These are phyloP conservation scores for Diaperis boleti DNA, from an alignment of 2,888 invertebrate species.

Conservation along the genomic window DNA sequence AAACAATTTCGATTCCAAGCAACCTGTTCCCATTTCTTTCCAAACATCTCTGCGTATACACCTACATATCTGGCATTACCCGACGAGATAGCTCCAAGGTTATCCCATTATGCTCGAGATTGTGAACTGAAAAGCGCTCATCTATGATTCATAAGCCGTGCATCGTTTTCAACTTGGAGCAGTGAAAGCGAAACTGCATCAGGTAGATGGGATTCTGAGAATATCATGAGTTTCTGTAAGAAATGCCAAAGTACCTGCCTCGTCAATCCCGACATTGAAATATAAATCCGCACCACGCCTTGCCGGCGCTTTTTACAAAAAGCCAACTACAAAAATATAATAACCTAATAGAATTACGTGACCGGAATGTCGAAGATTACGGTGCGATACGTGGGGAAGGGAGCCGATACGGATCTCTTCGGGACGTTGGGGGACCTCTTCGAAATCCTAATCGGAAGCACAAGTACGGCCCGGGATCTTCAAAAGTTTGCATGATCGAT, in stretches of 20 bases:
- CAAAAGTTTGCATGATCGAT: no score
- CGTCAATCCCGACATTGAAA: constrained; percentile 17
- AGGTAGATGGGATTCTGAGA: constrained; percentile 23
- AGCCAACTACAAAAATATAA: constrained; percentile 32
- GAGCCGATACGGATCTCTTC: constrained; percentile 29
- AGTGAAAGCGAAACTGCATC: constrained; percentile 36
- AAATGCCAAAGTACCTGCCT: constrained; percentile 22
- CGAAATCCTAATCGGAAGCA: no score
- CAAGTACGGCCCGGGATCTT: no score
- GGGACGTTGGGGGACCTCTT: not conserved
- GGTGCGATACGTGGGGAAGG: constrained; percentile 8
- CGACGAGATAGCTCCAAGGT: not conserved
- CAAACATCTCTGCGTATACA: not conserved
- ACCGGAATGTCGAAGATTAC: constrained; percentile 22
- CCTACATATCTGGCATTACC: not conserved
- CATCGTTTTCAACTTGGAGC: constrained; percentile 9
- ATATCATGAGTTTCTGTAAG: constrained; percentile 12
- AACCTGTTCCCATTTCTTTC: not conserved
- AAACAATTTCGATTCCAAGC: no score
- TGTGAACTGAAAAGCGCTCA: not conserved
- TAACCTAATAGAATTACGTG: constrained; percentile 41
- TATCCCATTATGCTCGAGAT: not conserved
- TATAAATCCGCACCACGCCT: constrained; percentile 24
- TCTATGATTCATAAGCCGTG: constrained; percentile 28
- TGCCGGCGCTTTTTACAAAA: constrained; percentile 13